Percentiles rank a stretch among this genome's conserved stretches.
Conservation (phyloP, 1,140 invertebrate species). For the honey bee (Apis mellifera) region Amel_HAv3.1 CM009936.2:7062001-7062500, state of each 20-base stretch:
- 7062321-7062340: conserved; percentile 10
- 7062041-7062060: background rate
- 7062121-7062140: conserved; percentile 22
- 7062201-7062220: background rate
- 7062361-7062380: background rate
- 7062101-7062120: conserved; percentile 29
- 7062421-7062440: conserved; percentile 76
- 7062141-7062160: conserved; percentile 3
- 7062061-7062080: background rate
- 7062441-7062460: conserved; percentile 53
- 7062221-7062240: background rate
- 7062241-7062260: background rate
- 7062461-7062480: conserved; percentile 52
- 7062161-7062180: background rate
- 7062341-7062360: conserved; percentile 17
- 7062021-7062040: background rate
- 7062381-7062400: conserved; percentile 72
- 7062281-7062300: background rate
- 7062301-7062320: background rate
- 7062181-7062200: conserved; percentile 11
- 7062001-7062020: background rate
- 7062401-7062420: conserved; percentile 79
- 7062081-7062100: conserved; percentile 13
- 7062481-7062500: conserved; percentile 56
- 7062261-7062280: background rate